Evolutionary conservation across 1,140 invertebrate genomes (phyloP), one percentile per base, ranked within the genome.

Genomic region (Teleopsis dalmanni): DNA sequence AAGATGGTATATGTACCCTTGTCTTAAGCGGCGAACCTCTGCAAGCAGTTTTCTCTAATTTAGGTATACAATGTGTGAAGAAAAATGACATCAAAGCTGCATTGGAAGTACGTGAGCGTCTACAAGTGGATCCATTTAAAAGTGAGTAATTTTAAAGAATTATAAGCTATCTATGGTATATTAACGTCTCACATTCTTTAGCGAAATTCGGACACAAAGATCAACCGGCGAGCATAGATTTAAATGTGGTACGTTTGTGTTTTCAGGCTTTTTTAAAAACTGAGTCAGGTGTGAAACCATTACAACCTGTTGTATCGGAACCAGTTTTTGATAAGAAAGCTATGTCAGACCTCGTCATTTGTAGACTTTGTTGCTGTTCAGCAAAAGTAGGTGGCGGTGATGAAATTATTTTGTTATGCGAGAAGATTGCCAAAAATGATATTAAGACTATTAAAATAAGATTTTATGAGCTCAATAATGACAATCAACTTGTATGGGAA

Each of bases 21-120:
- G 74, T 78, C 19, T 56, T 56, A 1, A 37, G 37, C 4, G 75
- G 76, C 5, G 85, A 87, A 43, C 82, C 81, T 36, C 85, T 86
- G 79, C 78, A 81, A 2, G 80, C 83, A 18, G 78, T 81, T 35
- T 94, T 98, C 66, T 85, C 85, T 36, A 93, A 95, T 74, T 79
- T 98, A 48, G 95, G 94, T 18, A 96, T 98, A 49, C 94, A 97
- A 60, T 98, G 94, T 74, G 91, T 95, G 1, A 97, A 96, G 73
- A 88, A 89, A 56, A 88, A 87, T 59, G 93, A 96, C 60, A 90
- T 98, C 33, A 84, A 89, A 48, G 82, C 85, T 4, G 85, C 90
- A 6, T 75, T 98, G 6, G 78, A 77, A 57, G 69, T 82, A 7
- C 75, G 94, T 50, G 85, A 95, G 70, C 78, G 84, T 56, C 84